Evolutionary conservation across 1,140 invertebrate genomes (phyloP).

Genomic region (Drosophila pectinifera): DNA sequence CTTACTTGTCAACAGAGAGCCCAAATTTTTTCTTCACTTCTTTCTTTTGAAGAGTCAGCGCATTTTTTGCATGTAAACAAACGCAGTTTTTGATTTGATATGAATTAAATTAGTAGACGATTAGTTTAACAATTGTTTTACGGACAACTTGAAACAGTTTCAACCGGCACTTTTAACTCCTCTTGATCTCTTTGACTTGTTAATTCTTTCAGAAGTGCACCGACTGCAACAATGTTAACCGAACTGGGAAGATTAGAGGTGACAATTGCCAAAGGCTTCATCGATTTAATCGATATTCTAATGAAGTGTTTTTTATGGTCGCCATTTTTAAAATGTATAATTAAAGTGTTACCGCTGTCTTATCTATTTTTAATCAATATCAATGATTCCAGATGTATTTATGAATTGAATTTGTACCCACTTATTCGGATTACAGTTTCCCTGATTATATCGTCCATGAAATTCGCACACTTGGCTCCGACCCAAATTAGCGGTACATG

Average conservation of each 20-base stretch:
- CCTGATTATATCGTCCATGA: background rate
- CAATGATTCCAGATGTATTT: background rate
- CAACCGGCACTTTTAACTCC: background rate
- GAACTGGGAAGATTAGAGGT: background rate
- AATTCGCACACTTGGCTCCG: background rate
- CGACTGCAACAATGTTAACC: background rate
- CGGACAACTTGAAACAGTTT: background rate
- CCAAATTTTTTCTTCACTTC: background rate
- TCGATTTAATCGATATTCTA: background rate
- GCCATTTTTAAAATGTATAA: too few species aligned
- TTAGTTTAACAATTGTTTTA: background rate
- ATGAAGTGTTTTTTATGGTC: background rate
- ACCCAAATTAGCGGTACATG: conserved; percentile 29
- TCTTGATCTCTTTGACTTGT: too few species aligned
- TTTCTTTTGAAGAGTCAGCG: conserved; percentile 11
- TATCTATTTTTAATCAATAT: background rate
- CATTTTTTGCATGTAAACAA: conserved; percentile 10
- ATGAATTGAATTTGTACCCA: background rate
- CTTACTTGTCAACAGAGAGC: conserved; percentile 9
- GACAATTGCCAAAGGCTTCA: background rate
- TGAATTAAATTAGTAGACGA: background rate
- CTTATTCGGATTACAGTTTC: background rate
- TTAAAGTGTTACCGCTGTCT: too few species aligned
- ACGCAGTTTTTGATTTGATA: background rate
- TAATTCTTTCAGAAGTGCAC: background rate